Evolutionary conservation across 2,113 vertebrate genomes (phyloP).

Genomic region (Hypomesus transpacificus): DNA sequence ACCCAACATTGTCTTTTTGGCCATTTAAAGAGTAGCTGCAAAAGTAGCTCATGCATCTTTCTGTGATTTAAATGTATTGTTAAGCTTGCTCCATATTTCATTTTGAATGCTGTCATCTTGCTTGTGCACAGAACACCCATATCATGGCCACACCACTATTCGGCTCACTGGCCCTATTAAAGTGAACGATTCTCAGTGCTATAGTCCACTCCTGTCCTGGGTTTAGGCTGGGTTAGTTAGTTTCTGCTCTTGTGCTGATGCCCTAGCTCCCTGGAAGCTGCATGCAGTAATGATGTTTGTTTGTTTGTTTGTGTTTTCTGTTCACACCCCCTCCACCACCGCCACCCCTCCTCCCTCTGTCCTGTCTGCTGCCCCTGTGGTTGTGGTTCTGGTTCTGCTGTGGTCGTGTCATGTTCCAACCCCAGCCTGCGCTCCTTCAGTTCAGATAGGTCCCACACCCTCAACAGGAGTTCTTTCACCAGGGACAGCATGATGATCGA

Average conservation of each 20-base stretch:
- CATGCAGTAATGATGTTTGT: conserved; percentile 87
- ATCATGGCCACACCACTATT: too few relatives aligned
- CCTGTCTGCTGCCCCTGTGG: conserved; percentile 47
- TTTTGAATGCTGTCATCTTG: neutral
- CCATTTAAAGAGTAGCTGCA: too few relatives aligned
- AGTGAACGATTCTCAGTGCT: neutral
- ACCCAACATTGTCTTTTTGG: too few relatives aligned
- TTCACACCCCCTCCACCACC: conserved; percentile 70
- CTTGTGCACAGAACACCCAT: conserved; percentile 28
- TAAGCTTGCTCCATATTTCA: neutral
- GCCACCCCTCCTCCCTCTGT: neutral
- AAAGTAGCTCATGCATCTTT: too few relatives aligned
- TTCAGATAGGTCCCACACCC: conserved; percentile 99
- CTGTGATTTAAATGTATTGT: too few relatives aligned
- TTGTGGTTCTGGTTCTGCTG: conserved; percentile 57
- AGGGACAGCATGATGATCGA: conserved; percentile 99
- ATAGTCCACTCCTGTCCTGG: neutral
- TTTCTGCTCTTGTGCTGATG: conserved; percentile 38
- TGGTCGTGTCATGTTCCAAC: conserved; percentile 60
- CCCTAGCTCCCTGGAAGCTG: conserved; percentile 87
- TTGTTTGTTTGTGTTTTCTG: conserved; percentile 49
- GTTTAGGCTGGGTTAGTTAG: conserved; percentile 3
- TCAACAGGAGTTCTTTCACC: conserved; percentile 95
- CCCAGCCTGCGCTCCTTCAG: conserved; percentile 99
- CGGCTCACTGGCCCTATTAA: too few relatives aligned